Evolutionary conservation across 2,113 vertebrate genomes (phyloP).

Genomic region (Leptocoma aspasia): DNA sequence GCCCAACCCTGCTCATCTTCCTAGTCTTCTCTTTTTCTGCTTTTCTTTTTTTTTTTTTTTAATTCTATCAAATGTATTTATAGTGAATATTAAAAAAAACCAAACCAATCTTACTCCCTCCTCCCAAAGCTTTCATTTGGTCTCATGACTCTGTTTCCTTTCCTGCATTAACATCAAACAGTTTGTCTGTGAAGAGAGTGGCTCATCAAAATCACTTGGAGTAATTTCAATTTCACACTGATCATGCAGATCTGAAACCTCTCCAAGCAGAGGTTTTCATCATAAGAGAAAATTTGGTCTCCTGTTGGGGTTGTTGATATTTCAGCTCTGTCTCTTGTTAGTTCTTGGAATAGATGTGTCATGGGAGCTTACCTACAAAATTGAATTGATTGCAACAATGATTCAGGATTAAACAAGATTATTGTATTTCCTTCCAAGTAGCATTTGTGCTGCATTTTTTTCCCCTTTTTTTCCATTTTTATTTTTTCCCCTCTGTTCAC

Average conservation of each 20-base stretch:
- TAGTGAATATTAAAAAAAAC: background rate
- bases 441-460: background rate
- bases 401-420: slow-evolving; percentile 43
- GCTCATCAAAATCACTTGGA: slow-evolving; percentile 45
- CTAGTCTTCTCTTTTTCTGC: background rate
- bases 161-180: slow-evolving; percentile 14
- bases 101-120: background rate
- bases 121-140: background rate
- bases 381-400: slow-evolving; percentile 40
- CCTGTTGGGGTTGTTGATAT: slow-evolving; percentile 14
- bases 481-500: background rate
- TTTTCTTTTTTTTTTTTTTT: background rate
- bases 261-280: slow-evolving; percentile 51
- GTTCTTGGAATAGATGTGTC: background rate
- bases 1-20: background rate
- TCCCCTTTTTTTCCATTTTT: fast-evolving
- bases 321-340: slow-evolving; percentile 14
- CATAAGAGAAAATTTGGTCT: slow-evolving; percentile 16
- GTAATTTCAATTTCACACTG: slow-evolving; percentile 60
- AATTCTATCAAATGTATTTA: background rate
- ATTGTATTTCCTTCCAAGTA: background rate
- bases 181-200: background rate
- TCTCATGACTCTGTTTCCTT: background rate
- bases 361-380: slow-evolving; percentile 37
- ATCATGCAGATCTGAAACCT: slow-evolving; percentile 13